phyloP scores from a whole-genome alignment of 2,888 invertebrate genomes.

The Lasioglossum figueresi region DNA sequence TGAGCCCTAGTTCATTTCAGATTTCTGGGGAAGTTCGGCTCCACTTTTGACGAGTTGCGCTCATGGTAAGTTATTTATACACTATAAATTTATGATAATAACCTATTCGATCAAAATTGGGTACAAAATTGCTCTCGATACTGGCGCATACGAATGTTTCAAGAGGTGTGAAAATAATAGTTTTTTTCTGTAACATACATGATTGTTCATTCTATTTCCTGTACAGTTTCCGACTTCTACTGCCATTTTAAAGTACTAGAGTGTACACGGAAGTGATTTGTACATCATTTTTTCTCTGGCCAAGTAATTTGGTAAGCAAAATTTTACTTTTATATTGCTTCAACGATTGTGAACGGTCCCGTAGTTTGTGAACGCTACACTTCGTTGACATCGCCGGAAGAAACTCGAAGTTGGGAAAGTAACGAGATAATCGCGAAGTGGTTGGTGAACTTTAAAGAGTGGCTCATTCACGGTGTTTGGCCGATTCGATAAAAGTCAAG shows the following conservation, averaged over 20 bases:
- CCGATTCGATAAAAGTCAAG: conserved; percentile 67
- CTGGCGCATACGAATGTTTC: neutral
- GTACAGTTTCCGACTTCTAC: too few species aligned
- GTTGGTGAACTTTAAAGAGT: conserved; percentile 39
- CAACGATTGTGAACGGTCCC: neutral
- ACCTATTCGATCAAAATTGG: neutral
- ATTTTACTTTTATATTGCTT: neutral
- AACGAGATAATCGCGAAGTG: conserved; percentile 51
- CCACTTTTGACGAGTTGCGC: neutral
- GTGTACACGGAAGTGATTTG: too few species aligned
- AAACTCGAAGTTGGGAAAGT: conserved; percentile 9
- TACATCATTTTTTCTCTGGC: too few species aligned
- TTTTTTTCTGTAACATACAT: too few species aligned
- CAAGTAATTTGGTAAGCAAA: too few species aligned
- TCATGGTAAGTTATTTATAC: neutral
- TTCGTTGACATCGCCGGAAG: neutral
- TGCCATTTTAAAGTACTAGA: too few species aligned
- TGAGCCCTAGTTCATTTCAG: conserved; percentile 36
- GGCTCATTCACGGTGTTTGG: conserved; percentile 50
- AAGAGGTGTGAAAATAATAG: too few species aligned
- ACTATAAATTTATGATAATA: neutral
- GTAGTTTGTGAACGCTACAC: neutral
- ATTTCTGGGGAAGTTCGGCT: conserved; percentile 24
- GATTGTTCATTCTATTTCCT: too few species aligned
- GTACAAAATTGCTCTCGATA: neutral